Conservation (phyloP, 2,888 invertebrate genomes). For the Agonopterix subpropinquella region DNA sequence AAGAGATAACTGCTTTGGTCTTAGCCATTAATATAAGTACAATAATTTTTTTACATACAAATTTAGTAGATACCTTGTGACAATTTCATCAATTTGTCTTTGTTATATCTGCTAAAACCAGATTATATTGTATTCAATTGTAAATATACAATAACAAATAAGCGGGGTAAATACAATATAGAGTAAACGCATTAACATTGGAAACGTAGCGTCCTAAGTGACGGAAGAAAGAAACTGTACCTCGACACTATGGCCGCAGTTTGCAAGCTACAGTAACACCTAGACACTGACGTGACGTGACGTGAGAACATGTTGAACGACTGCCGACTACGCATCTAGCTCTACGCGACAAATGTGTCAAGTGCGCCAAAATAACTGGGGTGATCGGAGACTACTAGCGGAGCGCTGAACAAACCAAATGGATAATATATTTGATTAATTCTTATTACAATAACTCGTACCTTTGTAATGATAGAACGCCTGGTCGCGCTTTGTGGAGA, state of each 20-base stretch:
- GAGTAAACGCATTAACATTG: slow-evolving; percentile 50
- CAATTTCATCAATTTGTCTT: slow-evolving; percentile 32
- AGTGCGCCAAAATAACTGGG: slow-evolving; percentile 45
- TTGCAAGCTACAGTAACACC: slow-evolving; percentile 59
- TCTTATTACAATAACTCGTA: too few species aligned
- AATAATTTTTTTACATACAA: slow-evolving; percentile 45
- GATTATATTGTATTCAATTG: slow-evolving; percentile 35
- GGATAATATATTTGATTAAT: too few species aligned
- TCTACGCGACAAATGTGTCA: slow-evolving; percentile 48
- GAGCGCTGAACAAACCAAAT: too few species aligned
- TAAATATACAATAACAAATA: slow-evolving; percentile 47
- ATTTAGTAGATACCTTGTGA: slow-evolving; percentile 33
- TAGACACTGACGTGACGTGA: slow-evolving; percentile 58
- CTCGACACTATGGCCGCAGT: slow-evolving; percentile 20
- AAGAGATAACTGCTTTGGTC: slow-evolving; percentile 64
- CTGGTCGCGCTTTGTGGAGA: too few species aligned
- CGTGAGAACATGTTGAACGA: slow-evolving; percentile 43
- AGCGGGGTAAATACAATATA: slow-evolving; percentile 41
- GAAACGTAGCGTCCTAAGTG: slow-evolving; percentile 39
- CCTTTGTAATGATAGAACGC: too few species aligned
- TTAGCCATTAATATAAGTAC: slow-evolving; percentile 57
- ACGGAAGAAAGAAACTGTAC: slow-evolving; percentile 28
- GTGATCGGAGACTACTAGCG: too few species aligned
- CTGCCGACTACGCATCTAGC: slow-evolving; percentile 54
- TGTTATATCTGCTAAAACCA: slow-evolving; percentile 28